These are phyloP conservation scores for Sinosuthora webbiana DNA, from an alignment of 2,113 vertebrate species.

Conservation along the genomic window DNA sequence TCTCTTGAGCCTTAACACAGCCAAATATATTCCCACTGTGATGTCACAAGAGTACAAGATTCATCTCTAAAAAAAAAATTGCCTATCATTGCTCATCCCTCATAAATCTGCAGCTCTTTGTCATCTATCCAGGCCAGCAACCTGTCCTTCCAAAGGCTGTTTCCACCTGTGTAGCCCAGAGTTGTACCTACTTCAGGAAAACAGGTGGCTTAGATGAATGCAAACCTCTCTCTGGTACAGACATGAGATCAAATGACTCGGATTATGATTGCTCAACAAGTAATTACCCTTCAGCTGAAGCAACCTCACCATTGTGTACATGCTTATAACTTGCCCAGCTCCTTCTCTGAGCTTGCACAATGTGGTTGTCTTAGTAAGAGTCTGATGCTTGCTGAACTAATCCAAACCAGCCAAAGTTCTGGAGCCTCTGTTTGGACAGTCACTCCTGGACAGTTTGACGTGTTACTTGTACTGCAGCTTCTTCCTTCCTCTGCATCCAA, in stretches of 20 bases:
- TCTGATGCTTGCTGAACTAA: neutral
- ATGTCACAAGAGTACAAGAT: constrained; percentile 27
- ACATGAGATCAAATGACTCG: neutral
- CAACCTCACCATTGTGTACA: neutral
- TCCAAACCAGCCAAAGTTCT: neutral
- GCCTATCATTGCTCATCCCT: neutral
- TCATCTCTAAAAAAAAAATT: neutral
- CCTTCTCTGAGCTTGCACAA: neutral
- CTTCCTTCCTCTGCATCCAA: neutral
- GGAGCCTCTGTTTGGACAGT: neutral
- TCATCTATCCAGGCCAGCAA: neutral
- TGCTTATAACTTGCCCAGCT: neutral
- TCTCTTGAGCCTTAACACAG: neutral
- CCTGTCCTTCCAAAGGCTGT: neutral
- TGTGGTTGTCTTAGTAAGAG: neutral
- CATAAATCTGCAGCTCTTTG: neutral
- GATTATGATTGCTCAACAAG: constrained; percentile 16
- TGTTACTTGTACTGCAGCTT: neutral
- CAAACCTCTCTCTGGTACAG: neutral
- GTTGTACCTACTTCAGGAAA: neutral
- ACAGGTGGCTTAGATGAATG: neutral
- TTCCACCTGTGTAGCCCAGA: neutral
- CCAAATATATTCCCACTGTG: constrained; percentile 6
- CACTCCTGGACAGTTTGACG: neutral
- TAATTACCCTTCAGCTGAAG: constrained; percentile 24